Evolutionary conservation across 2,888 invertebrate species (phyloP).

Genomic region (Formica aserva): DNA sequence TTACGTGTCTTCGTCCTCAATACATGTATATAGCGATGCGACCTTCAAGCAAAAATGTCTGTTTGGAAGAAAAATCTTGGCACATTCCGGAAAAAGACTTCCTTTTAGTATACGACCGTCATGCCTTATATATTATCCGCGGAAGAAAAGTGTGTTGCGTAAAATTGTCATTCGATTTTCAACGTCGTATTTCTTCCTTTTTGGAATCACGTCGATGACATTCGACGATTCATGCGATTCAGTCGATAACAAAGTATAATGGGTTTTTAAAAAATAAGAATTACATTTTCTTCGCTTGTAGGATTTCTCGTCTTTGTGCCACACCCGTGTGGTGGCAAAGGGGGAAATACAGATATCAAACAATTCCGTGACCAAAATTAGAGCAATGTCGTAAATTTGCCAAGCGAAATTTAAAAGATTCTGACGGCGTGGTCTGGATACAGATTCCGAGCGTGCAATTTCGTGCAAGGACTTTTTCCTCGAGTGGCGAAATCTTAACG

Average conservation of each 20-base stretch:
- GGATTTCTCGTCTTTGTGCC: not conserved
- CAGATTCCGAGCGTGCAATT: slow-evolving; percentile 63
- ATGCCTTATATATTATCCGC: not conserved
- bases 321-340: not conserved
- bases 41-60: slow-evolving; percentile 43
- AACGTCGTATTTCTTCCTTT: too few relatives aligned
- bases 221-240: not conserved
- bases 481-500: slow-evolving; percentile 34
- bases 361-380: slow-evolving; percentile 71
- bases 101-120: not conserved
- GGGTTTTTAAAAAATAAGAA: not conserved
- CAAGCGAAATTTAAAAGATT: slow-evolving; percentile 73
- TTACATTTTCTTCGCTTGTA: not conserved
- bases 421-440: slow-evolving; percentile 53
- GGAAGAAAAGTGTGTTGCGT: not conserved
- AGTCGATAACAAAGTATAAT: not conserved
- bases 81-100: not conserved
- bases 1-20: slow-evolving; percentile 39
- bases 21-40: slow-evolving; percentile 58
- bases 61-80: not conserved
- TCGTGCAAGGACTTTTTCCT: slow-evolving; percentile 54
- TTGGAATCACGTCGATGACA: not conserved
- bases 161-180: not conserved
- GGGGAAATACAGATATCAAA: slow-evolving; percentile 34
- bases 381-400: slow-evolving; percentile 75